A percentile compares a stretch with the other conserved stretches of the same genome.
Conservation (phyloP, 2,113 vertebrate genomes). For the Xenopus laevis region DNA sequence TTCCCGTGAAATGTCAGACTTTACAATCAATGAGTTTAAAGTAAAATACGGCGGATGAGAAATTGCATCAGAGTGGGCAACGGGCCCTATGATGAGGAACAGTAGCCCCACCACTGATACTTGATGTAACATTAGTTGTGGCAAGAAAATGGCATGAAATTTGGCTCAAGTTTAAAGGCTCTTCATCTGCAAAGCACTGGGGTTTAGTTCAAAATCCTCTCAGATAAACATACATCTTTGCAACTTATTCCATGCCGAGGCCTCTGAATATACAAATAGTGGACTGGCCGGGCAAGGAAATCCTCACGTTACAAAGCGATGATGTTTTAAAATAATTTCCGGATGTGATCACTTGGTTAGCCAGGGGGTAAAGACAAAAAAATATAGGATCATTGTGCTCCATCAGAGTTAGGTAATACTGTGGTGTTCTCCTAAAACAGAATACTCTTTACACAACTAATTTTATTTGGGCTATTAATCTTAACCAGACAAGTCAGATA, state of each 20-base stretch:
- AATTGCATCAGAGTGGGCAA: neutral
- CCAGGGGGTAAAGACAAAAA: neutral
- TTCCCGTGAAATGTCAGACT: conserved; percentile 25
- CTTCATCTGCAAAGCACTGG: too few species aligned
- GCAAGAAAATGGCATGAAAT: conserved; percentile 32
- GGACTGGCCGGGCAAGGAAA: neutral
- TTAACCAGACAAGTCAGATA: too few species aligned
- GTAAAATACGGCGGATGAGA: neutral
- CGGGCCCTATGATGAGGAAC: neutral
- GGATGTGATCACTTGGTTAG: neutral
- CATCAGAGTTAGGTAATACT: too few species aligned
- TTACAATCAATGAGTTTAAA: neutral
- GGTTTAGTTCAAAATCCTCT: neutral
- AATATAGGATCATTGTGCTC: neutral
- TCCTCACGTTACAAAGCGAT: too few species aligned
- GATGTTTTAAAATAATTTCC: too few species aligned
- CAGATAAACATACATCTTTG: neutral
- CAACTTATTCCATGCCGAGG: neutral
- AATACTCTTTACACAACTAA: too few species aligned
- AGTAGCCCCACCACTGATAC: neutral
- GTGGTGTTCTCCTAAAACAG: too few species aligned
- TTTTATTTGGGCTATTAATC: too few species aligned
- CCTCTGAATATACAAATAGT: neutral
- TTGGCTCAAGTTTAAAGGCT: conserved; percentile 7
- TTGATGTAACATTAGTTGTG: neutral